Conservation (phyloP, 2,888 invertebrate genomes). For the Cephus spinipes region DNA sequence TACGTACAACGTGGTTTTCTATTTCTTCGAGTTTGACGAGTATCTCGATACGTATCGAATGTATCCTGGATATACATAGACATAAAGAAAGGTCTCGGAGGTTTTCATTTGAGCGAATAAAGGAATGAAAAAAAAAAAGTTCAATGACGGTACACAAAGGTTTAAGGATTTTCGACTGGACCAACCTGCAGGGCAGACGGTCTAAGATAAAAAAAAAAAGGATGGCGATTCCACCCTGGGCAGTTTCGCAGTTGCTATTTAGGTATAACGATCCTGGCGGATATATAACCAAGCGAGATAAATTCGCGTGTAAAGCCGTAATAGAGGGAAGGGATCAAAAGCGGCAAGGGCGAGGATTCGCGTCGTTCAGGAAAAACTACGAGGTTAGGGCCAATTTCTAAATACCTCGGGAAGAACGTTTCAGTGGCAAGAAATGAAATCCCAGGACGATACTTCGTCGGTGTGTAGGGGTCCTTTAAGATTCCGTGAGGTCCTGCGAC, state of each 20-base stretch:
- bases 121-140: background rate
- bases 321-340: background rate
- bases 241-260: background rate
- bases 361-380: background rate
- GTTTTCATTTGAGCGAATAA: background rate
- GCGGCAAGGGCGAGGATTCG: background rate
- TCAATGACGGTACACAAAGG: background rate
- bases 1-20: background rate
- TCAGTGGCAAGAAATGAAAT: background rate
- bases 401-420: slow-evolving; percentile 13
- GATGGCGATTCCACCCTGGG: background rate
- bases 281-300: background rate
- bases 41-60: background rate
- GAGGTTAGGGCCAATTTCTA: slow-evolving; percentile 19
- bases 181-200: background rate
- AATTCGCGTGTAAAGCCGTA: background rate
- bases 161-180: background rate
- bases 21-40: background rate
- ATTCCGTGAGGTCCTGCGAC: slow-evolving; percentile 17
- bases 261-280: background rate
- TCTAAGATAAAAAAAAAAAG: background rate
- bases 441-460: background rate
- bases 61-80: background rate
- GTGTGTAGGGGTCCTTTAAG: slow-evolving; percentile 11
- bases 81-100: background rate